These are phyloP conservation scores for Asbolus verrucosus DNA, from an alignment of 1,140 invertebrate species.

Conservation along the genomic window DNA sequence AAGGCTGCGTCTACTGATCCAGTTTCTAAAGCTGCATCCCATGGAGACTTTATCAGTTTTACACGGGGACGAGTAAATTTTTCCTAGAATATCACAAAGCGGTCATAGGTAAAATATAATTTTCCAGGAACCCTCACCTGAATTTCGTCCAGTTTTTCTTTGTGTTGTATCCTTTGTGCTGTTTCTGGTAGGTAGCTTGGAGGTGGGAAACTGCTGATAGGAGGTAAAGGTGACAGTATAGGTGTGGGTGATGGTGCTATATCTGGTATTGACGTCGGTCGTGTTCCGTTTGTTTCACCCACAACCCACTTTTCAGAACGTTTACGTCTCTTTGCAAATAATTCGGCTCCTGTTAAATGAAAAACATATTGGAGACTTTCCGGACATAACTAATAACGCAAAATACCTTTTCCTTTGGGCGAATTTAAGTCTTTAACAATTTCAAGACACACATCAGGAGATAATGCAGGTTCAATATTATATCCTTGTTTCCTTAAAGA, in stretches of 20 bases:
- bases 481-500: constrained; percentile 71
- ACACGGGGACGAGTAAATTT: constrained; percentile 71
- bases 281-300: constrained; percentile 73
- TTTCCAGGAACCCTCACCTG: too few species aligned
- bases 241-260: constrained; percentile 64
- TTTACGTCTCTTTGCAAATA: constrained; percentile 89
- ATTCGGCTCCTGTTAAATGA: constrained; percentile 76
- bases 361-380: constrained; percentile 10
- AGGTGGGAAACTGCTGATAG: constrained; percentile 61
- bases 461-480: constrained; percentile 73
- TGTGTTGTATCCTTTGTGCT: constrained; percentile 66
- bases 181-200: constrained; percentile 65
- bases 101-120: too few species aligned
- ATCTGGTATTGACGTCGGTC: constrained; percentile 58
- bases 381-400: not conserved
- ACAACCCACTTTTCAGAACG: constrained; percentile 89
- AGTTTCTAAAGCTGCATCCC: constrained; percentile 79
- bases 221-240: constrained; percentile 62
- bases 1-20: constrained; percentile 79
- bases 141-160: constrained; percentile 69
- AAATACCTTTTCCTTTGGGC: constrained; percentile 79
- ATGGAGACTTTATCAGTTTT: constrained; percentile 76
- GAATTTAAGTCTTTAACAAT: constrained; percentile 83
- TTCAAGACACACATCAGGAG: constrained; percentile 78
- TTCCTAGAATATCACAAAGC: too few species aligned